These are phyloP conservation scores for Drosophila ficusphila DNA, from an alignment of 1,140 invertebrate genomes.

Conservation along the genomic window DNA sequence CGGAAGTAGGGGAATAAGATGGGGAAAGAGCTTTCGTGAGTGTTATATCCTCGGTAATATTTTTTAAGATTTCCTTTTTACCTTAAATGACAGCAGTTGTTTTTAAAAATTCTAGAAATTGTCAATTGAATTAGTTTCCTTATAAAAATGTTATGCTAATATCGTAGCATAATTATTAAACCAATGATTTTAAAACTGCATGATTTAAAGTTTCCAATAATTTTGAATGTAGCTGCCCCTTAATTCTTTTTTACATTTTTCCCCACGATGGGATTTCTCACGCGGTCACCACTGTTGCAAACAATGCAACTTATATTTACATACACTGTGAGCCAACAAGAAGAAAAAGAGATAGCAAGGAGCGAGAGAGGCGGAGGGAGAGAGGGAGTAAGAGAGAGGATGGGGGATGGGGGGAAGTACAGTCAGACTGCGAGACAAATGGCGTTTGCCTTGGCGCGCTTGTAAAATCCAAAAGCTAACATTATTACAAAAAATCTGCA, in stretches of 20 bases:
- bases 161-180: too few species aligned
- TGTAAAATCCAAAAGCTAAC: slow-evolving; percentile 69
- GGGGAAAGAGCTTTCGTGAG: not conserved
- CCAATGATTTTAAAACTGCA: too few species aligned
- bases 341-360: not conserved
- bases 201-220: too few species aligned
- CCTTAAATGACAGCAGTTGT: too few species aligned
- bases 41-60: not conserved
- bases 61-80: too few species aligned
- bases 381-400: too few species aligned
- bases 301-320: slow-evolving; percentile 17
- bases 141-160: too few species aligned
- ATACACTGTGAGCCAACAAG: not conserved
- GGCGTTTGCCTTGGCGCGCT: slow-evolving; percentile 54
- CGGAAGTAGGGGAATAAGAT: slow-evolving; percentile 5
- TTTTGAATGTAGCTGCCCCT: too few species aligned
- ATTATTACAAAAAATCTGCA: slow-evolving; percentile 72
- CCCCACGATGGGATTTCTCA: not conserved
- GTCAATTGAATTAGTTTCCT: too few species aligned
- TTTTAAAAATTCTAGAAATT: too few species aligned
- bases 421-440: slow-evolving; percentile 44
- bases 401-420: slow-evolving; percentile 8
- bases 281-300: slow-evolving; percentile 36
- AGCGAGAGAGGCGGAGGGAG: not conserved
- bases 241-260: not conserved